phyloP scores from a whole-genome alignment of 2,888 invertebrate species.

The Tribolium freemani region DNA sequence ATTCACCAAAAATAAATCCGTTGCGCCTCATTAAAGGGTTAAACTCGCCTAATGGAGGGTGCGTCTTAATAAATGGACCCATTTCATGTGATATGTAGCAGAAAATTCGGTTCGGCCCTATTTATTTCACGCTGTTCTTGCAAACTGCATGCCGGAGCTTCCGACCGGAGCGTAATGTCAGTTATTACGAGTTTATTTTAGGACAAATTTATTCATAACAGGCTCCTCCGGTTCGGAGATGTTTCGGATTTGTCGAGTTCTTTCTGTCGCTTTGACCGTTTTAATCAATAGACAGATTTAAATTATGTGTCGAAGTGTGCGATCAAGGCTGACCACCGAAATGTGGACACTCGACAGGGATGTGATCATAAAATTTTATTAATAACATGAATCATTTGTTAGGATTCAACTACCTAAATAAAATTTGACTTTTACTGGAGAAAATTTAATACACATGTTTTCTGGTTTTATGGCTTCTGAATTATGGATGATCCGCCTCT shows the following conservation, averaged over 20 bases:
- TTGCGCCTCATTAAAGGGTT: slow-evolving; percentile 34
- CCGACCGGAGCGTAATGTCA: slow-evolving; percentile 37
- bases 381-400: neutral
- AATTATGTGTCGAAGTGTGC: neutral
- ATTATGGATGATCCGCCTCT: slow-evolving; percentile 5
- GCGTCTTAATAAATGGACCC: slow-evolving; percentile 51
- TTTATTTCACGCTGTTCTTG: slow-evolving; percentile 47
- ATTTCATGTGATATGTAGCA: slow-evolving; percentile 54
- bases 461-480: slow-evolving; percentile 2
- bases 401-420: neutral
- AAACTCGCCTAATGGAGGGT: slow-evolving; percentile 24
- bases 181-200: slow-evolving; percentile 30
- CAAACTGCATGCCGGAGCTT: slow-evolving; percentile 48
- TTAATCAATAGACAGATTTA: slow-evolving; percentile 17
- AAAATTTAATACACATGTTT: slow-evolving; percentile 25
- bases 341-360: neutral
- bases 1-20: slow-evolving; percentile 16
- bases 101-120: slow-evolving; percentile 54
- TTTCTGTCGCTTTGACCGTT: slow-evolving; percentile 12
- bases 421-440: slow-evolving; percentile 16
- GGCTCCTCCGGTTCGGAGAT: neutral
- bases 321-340: neutral
- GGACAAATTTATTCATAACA: slow-evolving; percentile 34
- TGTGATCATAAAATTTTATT: slow-evolving; percentile 13
- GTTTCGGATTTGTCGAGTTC: slow-evolving; percentile 24